These are phyloP conservation scores for Eurytoma californica DNA, from an alignment of 2,888 invertebrate species.

Conservation along the genomic window DNA sequence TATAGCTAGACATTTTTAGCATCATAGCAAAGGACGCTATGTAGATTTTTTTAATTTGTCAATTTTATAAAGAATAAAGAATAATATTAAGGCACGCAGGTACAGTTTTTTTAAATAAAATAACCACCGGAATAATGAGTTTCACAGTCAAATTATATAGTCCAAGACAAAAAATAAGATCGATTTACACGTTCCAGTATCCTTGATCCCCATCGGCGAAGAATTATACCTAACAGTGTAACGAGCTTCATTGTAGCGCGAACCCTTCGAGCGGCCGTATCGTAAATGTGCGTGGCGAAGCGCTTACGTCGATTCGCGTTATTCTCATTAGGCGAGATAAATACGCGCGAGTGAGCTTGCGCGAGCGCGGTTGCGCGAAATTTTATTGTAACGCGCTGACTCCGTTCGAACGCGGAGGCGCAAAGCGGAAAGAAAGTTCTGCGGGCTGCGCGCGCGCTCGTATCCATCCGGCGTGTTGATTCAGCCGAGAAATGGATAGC, in stretches of 20 bases:
- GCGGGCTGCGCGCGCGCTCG: background rate
- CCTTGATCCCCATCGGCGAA: background rate
- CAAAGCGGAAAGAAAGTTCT: slow-evolving; percentile 18
- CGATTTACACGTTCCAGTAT: background rate
- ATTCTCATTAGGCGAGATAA: slow-evolving; percentile 28
- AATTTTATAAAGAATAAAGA: too few species aligned
- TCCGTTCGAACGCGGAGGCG: background rate
- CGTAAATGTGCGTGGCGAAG: slow-evolving; percentile 22
- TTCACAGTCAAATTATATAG: too few species aligned
- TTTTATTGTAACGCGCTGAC: slow-evolving; percentile 45
- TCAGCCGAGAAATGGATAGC: slow-evolving; percentile 5
- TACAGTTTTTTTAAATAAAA: too few species aligned
- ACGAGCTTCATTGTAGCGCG: slow-evolving; percentile 35
- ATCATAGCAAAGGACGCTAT: too few species aligned
- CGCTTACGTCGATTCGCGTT: slow-evolving; percentile 36
- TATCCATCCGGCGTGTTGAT: slow-evolving; percentile 17
- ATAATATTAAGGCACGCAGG: too few species aligned
- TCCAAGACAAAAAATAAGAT: too few species aligned
- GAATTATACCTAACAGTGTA: slow-evolving; percentile 16
- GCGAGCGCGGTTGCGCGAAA: background rate
- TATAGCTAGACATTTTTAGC: too few species aligned
- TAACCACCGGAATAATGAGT: too few species aligned
- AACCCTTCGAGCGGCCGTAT: background rate
- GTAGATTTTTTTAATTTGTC: too few species aligned
- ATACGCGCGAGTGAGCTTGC: background rate